Percentiles rank a stretch among this genome's conserved stretches.
Evolutionary conservation across 2,888 invertebrate species (phyloP).

Genomic region (Andrena praecox): DNA sequence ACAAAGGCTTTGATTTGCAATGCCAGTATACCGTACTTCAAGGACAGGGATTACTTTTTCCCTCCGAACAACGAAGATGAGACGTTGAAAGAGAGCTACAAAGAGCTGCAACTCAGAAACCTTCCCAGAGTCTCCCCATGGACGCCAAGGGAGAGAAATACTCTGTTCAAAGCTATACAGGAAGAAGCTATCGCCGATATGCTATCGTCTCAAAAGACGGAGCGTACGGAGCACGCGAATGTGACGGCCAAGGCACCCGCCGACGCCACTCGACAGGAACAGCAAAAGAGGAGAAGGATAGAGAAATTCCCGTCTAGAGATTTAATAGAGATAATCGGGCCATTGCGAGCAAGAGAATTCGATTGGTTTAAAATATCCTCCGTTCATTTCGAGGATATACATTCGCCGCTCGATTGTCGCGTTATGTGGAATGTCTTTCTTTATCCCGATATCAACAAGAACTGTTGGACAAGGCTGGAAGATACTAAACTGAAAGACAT

Average conservation of each 20-base stretch:
- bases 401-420: conserved; percentile 88
- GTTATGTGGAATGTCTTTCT: conserved; percentile 90
- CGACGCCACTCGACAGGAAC: not conserved
- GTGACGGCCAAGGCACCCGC: no score
- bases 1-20: conserved; percentile 64
- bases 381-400: conserved; percentile 86
- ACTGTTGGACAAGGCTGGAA: conserved; percentile 86
- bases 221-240: not conserved
- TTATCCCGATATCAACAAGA: conserved; percentile 89
- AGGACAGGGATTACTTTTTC: conserved; percentile 86
- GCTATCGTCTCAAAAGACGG: not conserved
- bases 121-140: conserved; percentile 80
- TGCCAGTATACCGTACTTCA: conserved; percentile 89
- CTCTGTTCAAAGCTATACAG: conserved; percentile 86
- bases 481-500: conserved; percentile 83
- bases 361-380: conserved; percentile 88
- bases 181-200: conserved; percentile 74
- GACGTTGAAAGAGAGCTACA: conserved; percentile 82
- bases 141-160: conserved; percentile 87
- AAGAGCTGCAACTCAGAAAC: conserved; percentile 78
- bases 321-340: conserved; percentile 72
- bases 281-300: not conserved
- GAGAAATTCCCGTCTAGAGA: conserved; percentile 59
- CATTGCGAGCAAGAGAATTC: conserved; percentile 82
- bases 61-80: conserved; percentile 88